Evolutionary conservation across 2,888 invertebrate species (phyloP).

Genomic region (Hydriomena furcata): DNA sequence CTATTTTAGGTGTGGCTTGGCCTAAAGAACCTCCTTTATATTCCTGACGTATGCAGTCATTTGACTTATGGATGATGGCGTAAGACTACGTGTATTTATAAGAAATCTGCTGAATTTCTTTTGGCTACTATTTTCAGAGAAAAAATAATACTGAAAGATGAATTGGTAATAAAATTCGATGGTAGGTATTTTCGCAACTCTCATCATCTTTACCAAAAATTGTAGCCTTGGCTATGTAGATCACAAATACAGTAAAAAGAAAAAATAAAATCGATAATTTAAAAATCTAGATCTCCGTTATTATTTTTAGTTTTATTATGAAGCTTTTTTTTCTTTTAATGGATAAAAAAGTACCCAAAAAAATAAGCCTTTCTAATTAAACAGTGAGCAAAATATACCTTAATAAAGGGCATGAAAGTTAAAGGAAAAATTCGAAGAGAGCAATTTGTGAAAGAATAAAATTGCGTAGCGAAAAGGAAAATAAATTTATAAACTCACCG

Average conservation of each 20-base stretch:
- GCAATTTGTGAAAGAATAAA: conserved; percentile 28
- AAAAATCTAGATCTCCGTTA: too few relatives aligned
- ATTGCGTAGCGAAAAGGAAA: conserved; percentile 25
- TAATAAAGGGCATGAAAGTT: conserved; percentile 4
- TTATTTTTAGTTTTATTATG: too few relatives aligned
- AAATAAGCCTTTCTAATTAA: not conserved
- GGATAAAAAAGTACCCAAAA: too few relatives aligned
- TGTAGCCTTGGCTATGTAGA: not conserved
- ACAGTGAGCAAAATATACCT: not conserved
- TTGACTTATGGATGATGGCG: conserved; percentile 78
- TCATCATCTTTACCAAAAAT: not conserved
- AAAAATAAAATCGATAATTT: too few relatives aligned
- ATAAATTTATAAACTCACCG: conserved; percentile 38
- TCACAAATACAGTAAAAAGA: too few relatives aligned
- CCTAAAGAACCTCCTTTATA: conserved; percentile 77
- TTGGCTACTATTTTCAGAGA: conserved; percentile 51
- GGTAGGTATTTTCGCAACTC: conserved; percentile 20
- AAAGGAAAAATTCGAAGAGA: conserved; percentile 27
- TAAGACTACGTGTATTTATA: conserved; percentile 70
- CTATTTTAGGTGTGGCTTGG: conserved; percentile 74
- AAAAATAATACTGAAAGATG: conserved; percentile 49
- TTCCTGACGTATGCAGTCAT: conserved; percentile 79
- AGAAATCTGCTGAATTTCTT: conserved; percentile 65
- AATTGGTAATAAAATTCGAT: conserved; percentile 38
- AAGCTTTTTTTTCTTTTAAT: too few relatives aligned